phyloP scores from a whole-genome alignment of 2,797 vertebrate species.

The Malurus splendens region DNA sequence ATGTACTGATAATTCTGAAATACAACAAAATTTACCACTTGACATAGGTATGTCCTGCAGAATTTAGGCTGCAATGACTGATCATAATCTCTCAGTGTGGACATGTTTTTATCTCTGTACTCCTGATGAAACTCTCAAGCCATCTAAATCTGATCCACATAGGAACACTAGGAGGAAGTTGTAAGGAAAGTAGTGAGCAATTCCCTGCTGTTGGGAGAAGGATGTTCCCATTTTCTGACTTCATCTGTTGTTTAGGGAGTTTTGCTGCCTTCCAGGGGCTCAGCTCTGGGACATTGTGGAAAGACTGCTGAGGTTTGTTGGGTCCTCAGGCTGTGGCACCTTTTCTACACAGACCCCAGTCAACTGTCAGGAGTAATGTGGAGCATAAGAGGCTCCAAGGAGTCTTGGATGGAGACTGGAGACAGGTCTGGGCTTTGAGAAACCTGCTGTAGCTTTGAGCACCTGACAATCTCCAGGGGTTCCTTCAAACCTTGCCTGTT shows the following conservation, averaged over 20 bases:
- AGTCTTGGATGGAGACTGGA: not conserved
- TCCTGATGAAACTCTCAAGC: not conserved
- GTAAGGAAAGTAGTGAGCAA: not conserved
- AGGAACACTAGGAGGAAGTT: not conserved
- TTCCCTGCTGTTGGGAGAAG: not conserved
- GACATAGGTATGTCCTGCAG: not conserved
- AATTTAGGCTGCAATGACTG: not conserved
- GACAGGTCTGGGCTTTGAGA: not conserved
- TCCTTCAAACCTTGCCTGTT: not conserved
- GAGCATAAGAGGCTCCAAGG: not conserved
- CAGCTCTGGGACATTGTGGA: not conserved
- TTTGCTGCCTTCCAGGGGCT: not conserved
- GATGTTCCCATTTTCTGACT: not conserved
- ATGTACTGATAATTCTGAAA: not conserved
- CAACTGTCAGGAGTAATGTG: not conserved
- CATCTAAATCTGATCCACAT: not conserved
- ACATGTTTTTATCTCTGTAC: not conserved
- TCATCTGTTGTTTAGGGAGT: not conserved
- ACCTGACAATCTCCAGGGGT: not conserved
- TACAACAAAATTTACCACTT: not conserved
- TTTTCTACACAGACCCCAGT: not conserved
- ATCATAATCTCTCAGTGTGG: not conserved
- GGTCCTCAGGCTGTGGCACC: rapidly evolving
- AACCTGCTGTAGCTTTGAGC: not conserved
- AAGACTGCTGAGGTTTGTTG: not conserved